Evolutionary conservation across 1,140 invertebrate genomes (phyloP), one percentile per base, ranked within the genome.

Genomic region (Danaus plexippus): DNA sequence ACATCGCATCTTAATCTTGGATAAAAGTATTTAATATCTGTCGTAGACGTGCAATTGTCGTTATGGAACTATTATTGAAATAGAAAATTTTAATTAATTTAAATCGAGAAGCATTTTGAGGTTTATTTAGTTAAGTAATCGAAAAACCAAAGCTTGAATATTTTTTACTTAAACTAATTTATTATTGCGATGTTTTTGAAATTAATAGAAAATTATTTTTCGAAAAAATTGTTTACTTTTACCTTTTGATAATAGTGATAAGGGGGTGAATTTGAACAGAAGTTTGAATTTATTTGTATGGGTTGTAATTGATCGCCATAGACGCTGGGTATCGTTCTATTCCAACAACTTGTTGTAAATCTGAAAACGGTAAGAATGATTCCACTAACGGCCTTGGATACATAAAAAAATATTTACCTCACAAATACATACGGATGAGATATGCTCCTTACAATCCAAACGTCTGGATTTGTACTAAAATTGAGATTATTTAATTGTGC

Each of bases 21-120:
- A 52, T 67, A 77, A 63, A 87, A 87, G 51, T 79, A 85, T 51
- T 69, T 63, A 9, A 87, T 65, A 61, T 87, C 85, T 9, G 80
- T 80, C n/a, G 83, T 85, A 3, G 85, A 87, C 9, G 83, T 80
- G 13, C 68, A 63, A 13, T 49, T 56, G 54, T 87, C 81, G 43
- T 76, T 79, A 59, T 87, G 85, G 52, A 87, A 87, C 85, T 87
- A 32, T 32, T 32, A 32, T 32, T 32, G 72, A 32, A 81, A 69
- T 47, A 51, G 58, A 54, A 54, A 59, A 47, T 22, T 42, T 8
- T 43, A 41, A 43, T 41, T n/a, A 6, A 52, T 7, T 4, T 32
- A 32, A 32, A 2, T 32, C 22, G 22, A 32, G 7, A 32, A 32
- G 22, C 22, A 32, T 6, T 32, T 32, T 32, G 22, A 32, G 22